Conservation (phyloP, 1,140 invertebrate species). For the Megathymus violae region DNA sequence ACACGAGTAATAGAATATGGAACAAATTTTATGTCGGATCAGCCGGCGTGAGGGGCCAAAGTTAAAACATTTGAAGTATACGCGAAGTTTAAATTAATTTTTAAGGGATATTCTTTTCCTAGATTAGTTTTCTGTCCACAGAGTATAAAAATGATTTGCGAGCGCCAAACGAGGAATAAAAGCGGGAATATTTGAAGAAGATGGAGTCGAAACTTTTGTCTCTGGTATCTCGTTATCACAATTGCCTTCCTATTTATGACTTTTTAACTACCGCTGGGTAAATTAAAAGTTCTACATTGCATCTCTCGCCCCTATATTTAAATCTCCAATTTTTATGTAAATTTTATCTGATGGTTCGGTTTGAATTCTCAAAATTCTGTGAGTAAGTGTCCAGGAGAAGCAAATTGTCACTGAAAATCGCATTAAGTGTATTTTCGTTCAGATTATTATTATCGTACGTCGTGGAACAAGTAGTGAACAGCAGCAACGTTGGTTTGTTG, state of each 20-base stretch:
- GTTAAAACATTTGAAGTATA: slow-evolving; percentile 4
- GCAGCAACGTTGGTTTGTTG: slow-evolving; percentile 8
- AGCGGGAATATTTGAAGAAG: not conserved
- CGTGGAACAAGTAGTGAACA: not conserved
- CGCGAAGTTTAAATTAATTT: slow-evolving; percentile 5
- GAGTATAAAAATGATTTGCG: not conserved
- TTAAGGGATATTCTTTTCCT: not conserved
- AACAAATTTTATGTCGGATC: slow-evolving; percentile 3
- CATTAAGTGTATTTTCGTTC: too few relatives aligned
- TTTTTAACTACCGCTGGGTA: too few relatives aligned
- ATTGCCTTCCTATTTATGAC: too few relatives aligned
- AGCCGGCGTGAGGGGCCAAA: not conserved
- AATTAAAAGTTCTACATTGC: too few relatives aligned
- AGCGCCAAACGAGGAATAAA: not conserved
- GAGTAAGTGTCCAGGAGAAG: too few relatives aligned
- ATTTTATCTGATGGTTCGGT: too few relatives aligned
- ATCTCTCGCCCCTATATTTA: too few relatives aligned
- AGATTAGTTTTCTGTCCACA: not conserved
- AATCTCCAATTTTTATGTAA: too few relatives aligned
- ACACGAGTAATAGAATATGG: not conserved
- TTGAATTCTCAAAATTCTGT: too few relatives aligned
- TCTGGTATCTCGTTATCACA: too few relatives aligned
- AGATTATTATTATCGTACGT: not conserved
- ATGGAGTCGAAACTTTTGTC: too few relatives aligned
- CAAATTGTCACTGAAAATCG: too few relatives aligned